Conservation (phyloP, 2,888 invertebrate genomes). For the Rosalia funebris region DNA sequence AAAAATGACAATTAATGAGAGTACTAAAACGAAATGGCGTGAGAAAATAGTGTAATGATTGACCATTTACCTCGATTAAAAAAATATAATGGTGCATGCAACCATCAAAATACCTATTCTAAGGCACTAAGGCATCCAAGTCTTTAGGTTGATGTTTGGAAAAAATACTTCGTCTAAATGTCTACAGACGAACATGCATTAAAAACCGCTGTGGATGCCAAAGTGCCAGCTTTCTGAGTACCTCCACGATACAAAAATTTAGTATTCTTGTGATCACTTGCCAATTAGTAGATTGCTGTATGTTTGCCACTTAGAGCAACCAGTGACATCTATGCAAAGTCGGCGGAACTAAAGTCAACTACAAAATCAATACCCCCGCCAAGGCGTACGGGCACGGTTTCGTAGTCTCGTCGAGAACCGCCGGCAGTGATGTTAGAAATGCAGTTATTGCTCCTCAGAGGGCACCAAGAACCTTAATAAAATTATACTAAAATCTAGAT, state of each 20-base stretch:
- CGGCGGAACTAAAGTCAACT: constrained; percentile 12
- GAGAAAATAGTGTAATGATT: neutral
- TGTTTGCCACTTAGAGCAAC: constrained; percentile 34
- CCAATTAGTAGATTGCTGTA: constrained; percentile 38
- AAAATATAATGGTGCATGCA: constrained; percentile 45
- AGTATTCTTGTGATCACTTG: constrained; percentile 33
- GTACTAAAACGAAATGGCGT: constrained; percentile 6
- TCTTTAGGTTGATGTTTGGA: too few species aligned
- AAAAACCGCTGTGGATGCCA: constrained; percentile 33
- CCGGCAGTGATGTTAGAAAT: constrained; percentile 25
- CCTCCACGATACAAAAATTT: constrained; percentile 25
- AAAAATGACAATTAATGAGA: neutral
- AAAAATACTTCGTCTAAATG: constrained; percentile 26
- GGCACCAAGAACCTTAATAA: constrained; percentile 12
- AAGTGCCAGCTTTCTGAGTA: constrained; percentile 27
- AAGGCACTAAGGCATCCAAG: constrained; percentile 37
- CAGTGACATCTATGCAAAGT: constrained; percentile 36
- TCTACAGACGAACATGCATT: constrained; percentile 32
- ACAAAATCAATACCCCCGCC: constrained; percentile 31
- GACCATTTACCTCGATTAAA: constrained; percentile 36
- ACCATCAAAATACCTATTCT: constrained; percentile 44
- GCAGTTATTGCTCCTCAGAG: constrained; percentile 27
- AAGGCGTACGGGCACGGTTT: neutral
- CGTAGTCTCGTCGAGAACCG: constrained; percentile 25
- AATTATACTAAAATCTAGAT: constrained; percentile 26